Evolutionary conservation across 1,140 invertebrate genomes (phyloP).

Genomic region (Stegodyphus mimosarum): DNA sequence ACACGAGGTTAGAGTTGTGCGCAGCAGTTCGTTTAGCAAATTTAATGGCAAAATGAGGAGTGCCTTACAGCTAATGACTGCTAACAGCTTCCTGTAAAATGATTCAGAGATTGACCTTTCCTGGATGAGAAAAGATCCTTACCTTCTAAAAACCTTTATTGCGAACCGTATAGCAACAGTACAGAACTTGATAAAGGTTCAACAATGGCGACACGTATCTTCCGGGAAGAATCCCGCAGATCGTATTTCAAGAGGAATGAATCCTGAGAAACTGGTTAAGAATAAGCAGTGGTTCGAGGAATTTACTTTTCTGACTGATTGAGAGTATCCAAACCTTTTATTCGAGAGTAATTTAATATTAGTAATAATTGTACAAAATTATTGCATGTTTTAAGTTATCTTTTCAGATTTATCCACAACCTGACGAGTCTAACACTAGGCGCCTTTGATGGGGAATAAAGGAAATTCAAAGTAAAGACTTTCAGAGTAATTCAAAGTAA

Average conservation of each 20-base stretch:
- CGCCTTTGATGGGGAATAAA: background rate
- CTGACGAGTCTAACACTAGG: background rate
- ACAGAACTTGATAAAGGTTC: background rate
- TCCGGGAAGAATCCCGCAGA: slow-evolving; percentile 24
- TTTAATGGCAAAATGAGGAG: background rate
- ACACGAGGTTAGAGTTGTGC: slow-evolving; percentile 17
- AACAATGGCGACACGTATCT: background rate
- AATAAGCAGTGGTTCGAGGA: slow-evolving; percentile 8
- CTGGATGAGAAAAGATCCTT: slow-evolving; percentile 5
- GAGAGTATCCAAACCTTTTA: background rate
- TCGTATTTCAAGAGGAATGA: slow-evolving; percentile 13
- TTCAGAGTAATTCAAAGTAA: background rate
- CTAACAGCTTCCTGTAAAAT: background rate
- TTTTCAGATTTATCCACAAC: slow-evolving; percentile 13
- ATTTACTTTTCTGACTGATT: background rate
- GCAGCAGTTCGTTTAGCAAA: slow-evolving; percentile 4
- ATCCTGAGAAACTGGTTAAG: background rate
- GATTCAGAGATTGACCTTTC: slow-evolving; percentile 18
- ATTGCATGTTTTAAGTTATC: background rate
- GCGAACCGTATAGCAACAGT: slow-evolving; percentile 28
- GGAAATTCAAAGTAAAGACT: background rate
- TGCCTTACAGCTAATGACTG: background rate
- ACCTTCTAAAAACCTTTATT: slow-evolving; percentile 22
- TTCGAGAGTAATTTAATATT: background rate
- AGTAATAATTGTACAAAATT: slow-evolving; percentile 3